A percentile compares a stretch with the other conserved stretches of the same genome.
These are phyloP conservation scores for Falco punctatus DNA, from an alignment of 2,113 vertebrate species.

Conservation along the genomic window DNA sequence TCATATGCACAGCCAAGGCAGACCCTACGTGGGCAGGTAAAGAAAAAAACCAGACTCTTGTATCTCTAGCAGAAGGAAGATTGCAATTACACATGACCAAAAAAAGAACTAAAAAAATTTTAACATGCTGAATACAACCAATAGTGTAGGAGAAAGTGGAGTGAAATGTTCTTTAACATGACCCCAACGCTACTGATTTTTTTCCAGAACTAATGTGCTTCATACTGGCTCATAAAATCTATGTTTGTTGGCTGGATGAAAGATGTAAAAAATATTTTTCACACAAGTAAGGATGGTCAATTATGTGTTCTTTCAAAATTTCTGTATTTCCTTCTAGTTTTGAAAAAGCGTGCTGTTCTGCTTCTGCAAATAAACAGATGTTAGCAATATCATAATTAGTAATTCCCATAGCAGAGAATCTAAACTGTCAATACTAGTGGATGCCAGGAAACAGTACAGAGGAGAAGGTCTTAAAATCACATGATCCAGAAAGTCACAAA, in stretches of 20 bases:
- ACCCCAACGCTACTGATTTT: background rate
- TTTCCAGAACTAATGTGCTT: background rate
- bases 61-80: background rate
- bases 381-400: background rate
- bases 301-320: background rate
- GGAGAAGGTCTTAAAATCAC: background rate
- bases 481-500: background rate
- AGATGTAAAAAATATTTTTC: constrained; percentile 3
- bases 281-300: background rate
- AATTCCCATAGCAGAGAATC: background rate
- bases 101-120: background rate
- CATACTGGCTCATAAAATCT: background rate
- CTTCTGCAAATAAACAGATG: background rate
- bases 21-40: background rate
- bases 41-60: background rate
- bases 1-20: background rate
- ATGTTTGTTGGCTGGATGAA: background rate
- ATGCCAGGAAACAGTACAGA: background rate
- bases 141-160: background rate
- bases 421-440: background rate
- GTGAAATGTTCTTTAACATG: background rate
- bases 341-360: background rate
- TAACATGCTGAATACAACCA: background rate
- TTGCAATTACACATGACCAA: background rate
- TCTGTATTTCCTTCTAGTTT: background rate